Conservation (phyloP, 2,113 vertebrate genomes). For the Cyanocitta stelleri region DNA sequence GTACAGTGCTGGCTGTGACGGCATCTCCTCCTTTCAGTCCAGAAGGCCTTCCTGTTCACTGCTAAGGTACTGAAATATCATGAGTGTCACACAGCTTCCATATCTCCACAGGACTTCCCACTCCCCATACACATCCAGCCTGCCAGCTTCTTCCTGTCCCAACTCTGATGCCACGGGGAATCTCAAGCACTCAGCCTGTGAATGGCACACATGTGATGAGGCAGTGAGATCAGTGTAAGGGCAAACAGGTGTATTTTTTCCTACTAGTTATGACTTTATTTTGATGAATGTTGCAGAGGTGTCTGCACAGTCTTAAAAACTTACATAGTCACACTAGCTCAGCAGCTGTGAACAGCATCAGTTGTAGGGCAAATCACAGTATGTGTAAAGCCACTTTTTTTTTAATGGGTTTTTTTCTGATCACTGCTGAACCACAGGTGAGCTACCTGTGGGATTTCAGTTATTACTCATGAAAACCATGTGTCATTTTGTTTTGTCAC, state of each 20-base stretch:
- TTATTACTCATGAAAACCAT: neutral
- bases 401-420: neutral
- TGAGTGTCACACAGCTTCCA: neutral
- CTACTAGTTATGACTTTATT: neutral
- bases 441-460: neutral
- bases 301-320: neutral
- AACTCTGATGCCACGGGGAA: neutral
- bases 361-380: neutral
- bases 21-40: neutral
- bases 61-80: neutral
- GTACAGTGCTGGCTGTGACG: neutral
- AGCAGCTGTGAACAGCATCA: neutral
- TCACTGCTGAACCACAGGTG: neutral
- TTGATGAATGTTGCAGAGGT: neutral
- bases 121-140: neutral
- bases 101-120: neutral
- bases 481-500: neutral
- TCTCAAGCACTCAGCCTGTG: neutral
- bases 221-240: neutral
- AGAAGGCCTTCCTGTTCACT: neutral
- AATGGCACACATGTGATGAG: rapidly evolving
- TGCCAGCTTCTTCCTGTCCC: neutral
- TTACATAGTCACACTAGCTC: neutral
- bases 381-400: rapidly evolving
- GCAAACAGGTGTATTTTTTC: neutral